Conservation (phyloP, 2,113 vertebrate species). For the Microtus ochrogaster region DNA sequence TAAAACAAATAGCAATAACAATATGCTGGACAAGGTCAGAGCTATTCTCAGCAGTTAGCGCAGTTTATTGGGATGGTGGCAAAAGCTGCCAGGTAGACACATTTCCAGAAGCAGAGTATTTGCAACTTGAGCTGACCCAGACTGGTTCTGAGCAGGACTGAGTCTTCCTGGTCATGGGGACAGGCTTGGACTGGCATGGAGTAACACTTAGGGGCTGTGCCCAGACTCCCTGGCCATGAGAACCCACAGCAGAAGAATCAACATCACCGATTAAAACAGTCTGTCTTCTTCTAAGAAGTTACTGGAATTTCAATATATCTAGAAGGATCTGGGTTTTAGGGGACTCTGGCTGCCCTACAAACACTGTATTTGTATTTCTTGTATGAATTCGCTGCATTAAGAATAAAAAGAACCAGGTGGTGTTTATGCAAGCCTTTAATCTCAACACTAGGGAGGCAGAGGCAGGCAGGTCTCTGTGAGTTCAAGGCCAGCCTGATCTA, state of each 20-base stretch:
- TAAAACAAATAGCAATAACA: not conserved
- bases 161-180: not conserved
- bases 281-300: constrained; percentile 13
- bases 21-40: not conserved
- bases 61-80: not conserved
- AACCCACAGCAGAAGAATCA: not conserved
- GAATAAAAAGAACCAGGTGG: not conserved
- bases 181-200: not conserved
- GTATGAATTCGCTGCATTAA: not conserved
- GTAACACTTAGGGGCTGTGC: not conserved
- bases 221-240: not conserved
- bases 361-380: constrained; percentile 14
- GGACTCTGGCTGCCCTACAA: constrained; percentile 56
- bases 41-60: constrained; percentile 23
- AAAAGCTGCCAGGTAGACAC: not conserved
- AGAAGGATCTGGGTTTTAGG: not conserved
- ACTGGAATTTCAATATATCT: constrained; percentile 63
- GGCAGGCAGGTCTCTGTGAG: too few relatives aligned
- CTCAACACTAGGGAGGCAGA: too few relatives aligned
- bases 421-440: too few relatives aligned
- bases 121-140: not conserved
- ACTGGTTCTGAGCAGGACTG: not conserved
- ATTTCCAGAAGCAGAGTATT: not conserved
- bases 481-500: too few relatives aligned
- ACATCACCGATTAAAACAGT: not conserved